Evolutionary conservation across 1,140 invertebrate species (phyloP).

Genomic region (Ceratitis capitata): DNA sequence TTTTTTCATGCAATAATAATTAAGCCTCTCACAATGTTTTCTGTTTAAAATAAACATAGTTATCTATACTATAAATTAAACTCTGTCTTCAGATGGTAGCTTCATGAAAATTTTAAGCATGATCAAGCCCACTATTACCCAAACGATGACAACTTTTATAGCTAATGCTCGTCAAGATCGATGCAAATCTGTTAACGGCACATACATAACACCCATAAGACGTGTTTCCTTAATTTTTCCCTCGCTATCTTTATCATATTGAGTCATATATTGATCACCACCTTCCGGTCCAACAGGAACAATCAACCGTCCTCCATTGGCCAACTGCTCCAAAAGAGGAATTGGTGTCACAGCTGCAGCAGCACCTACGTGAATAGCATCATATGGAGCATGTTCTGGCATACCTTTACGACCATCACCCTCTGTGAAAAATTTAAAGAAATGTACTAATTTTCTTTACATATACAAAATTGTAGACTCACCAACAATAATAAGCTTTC

Average conservation of each 20-base stretch:
- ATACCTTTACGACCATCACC: constrained; percentile 88
- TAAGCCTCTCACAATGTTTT: neutral
- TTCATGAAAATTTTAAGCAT: constrained; percentile 40
- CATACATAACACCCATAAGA: constrained; percentile 96
- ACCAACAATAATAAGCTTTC: constrained; percentile 78
- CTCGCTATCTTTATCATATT: constrained; percentile 88
- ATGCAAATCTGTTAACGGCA: constrained; percentile 87
- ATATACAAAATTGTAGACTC: constrained; percentile 56
- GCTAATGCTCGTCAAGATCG: constrained; percentile 53
- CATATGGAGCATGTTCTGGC: constrained; percentile 78
- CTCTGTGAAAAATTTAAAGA: constrained; percentile 65
- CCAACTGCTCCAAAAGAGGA: constrained; percentile 74
- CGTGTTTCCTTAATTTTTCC: constrained; percentile 81
- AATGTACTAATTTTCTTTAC: neutral
- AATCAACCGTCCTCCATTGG: constrained; percentile 87
- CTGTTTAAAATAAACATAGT: neutral
- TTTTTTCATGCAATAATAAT: constrained; percentile 29
- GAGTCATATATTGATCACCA: constrained; percentile 77
- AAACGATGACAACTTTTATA: constrained; percentile 39
- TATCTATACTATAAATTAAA: neutral
- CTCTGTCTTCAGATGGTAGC: neutral
- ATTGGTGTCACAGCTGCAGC: constrained; percentile 83
- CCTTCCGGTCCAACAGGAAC: constrained; percentile 89
- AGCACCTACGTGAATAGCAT: constrained; percentile 95
- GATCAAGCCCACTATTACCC: constrained; percentile 37